phyloP scores from a whole-genome alignment of 2,113 vertebrate genomes.

The Caretta caretta region DNA sequence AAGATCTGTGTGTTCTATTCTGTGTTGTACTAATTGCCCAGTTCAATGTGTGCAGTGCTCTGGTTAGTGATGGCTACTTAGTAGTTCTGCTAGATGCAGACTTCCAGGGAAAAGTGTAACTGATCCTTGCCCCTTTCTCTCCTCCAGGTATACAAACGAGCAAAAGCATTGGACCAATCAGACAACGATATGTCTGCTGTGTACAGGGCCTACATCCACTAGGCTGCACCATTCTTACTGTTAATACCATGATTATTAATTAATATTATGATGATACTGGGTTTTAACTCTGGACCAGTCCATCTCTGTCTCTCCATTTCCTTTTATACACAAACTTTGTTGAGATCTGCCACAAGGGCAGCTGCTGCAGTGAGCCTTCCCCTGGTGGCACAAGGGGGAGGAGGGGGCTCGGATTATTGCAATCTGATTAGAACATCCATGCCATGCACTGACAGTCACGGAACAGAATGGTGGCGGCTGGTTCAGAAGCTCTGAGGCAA shows the following conservation, averaged over 20 bases:
- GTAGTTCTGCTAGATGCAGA: neutral
- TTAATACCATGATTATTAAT: constrained; percentile 77
- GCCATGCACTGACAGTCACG: constrained; percentile 70
- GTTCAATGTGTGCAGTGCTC: neutral
- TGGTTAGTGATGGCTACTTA: neutral
- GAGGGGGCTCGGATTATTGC: constrained; percentile 63
- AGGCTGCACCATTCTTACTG: constrained; percentile 78
- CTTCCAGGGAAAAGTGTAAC: neutral
- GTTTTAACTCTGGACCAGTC: constrained; percentile 85
- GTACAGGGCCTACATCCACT: constrained; percentile 99
- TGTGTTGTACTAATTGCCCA: neutral
- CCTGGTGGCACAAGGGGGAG: constrained; percentile 62
- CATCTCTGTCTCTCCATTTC: constrained; percentile 80
- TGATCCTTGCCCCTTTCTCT: constrained; percentile 43
- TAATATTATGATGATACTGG: constrained; percentile 79
- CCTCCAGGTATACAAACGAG: constrained; percentile 96
- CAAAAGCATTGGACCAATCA: constrained; percentile 99
- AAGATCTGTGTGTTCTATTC: neutral
- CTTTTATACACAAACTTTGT: constrained; percentile 81
- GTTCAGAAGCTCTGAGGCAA: constrained; percentile 59
- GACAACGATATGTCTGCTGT: constrained; percentile 99
- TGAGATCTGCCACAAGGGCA: constrained; percentile 76
- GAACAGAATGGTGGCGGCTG: constrained; percentile 66
- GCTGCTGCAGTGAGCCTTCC: constrained; percentile 72
- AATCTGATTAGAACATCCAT: constrained; percentile 63